Evolutionary conservation across 2,888 invertebrate species (phyloP).

Genomic region (Tinea trinotella): DNA sequence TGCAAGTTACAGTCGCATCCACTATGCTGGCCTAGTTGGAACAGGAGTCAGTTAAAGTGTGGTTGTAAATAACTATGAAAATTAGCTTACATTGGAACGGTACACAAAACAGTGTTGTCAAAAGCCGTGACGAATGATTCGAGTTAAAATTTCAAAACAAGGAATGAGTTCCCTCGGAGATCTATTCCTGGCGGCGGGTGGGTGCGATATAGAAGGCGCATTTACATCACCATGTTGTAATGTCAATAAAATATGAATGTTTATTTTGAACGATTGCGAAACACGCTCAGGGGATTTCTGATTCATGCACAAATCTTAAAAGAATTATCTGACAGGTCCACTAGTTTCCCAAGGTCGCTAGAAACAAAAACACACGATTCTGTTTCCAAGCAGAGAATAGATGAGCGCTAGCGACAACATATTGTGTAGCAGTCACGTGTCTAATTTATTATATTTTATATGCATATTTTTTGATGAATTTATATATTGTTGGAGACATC

Average conservation of each 20-base stretch:
- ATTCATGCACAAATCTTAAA: constrained; percentile 51
- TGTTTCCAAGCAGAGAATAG: constrained; percentile 59
- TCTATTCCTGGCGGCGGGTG: constrained; percentile 46
- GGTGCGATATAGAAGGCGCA: constrained; percentile 34
- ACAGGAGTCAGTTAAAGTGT: no score
- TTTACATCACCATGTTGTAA: constrained; percentile 53
- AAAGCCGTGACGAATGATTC: constrained; percentile 35
- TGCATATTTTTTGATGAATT: no score
- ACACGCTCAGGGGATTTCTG: constrained; percentile 44
- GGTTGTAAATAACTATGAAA: no score
- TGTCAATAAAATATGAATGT: constrained; percentile 66
- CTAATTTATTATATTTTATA: no score
- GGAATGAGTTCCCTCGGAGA: constrained; percentile 34
- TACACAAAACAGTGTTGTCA: constrained; percentile 22
- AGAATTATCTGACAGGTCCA: constrained; percentile 50
- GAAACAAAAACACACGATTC: constrained; percentile 37
- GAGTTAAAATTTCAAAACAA: constrained; percentile 13
- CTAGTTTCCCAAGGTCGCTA: constrained; percentile 49
- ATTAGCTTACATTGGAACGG: no score
- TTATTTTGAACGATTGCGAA: constrained; percentile 68
- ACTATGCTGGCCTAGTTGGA: no score
- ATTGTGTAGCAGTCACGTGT: not conserved
- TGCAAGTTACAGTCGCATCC: no score
- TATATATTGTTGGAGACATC: no score
- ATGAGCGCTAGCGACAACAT: not conserved